Evolutionary conservation across 2,797 vertebrate species (phyloP).

Genomic region (Acanthurus lineatus): DNA sequence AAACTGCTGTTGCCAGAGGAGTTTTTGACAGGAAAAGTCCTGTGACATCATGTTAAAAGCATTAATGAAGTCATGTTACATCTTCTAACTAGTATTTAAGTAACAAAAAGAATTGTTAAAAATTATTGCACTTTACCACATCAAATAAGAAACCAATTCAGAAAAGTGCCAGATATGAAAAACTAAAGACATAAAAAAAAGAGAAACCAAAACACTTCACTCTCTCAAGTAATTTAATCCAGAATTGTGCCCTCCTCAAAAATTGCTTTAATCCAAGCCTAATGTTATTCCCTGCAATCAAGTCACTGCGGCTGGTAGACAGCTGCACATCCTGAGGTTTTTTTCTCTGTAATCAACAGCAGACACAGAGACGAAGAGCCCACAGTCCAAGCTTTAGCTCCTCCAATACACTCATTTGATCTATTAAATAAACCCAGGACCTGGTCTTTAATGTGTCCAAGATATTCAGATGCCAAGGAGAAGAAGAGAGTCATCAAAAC

Average conservation of each 20-base stretch:
- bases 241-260: no score
- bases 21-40: constrained; percentile 3
- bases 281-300: background rate
- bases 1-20: background rate
- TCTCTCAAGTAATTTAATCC: no score
- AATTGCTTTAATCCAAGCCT: background rate
- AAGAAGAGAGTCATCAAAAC: constrained; percentile 60
- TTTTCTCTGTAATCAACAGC: constrained; percentile 18
- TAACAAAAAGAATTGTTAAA: background rate
- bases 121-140: background rate
- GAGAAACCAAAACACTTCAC: no score
- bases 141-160: background rate
- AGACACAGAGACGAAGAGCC: constrained; percentile 5
- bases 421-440: constrained; percentile 24
- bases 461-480: constrained; percentile 25
- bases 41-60: constrained; percentile 8
- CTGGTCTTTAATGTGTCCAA: constrained; percentile 43
- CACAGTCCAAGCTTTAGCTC: background rate
- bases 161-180: no score
- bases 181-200: background rate
- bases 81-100: no score
- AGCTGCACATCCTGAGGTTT: background rate
- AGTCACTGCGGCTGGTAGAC: background rate
- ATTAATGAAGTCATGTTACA: background rate
- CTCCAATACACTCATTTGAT: constrained; percentile 35